Evolutionary conservation across 2,113 vertebrate species (phyloP), one percentile per base, ranked within the genome.

Genomic region (Gulo gulo): DNA sequence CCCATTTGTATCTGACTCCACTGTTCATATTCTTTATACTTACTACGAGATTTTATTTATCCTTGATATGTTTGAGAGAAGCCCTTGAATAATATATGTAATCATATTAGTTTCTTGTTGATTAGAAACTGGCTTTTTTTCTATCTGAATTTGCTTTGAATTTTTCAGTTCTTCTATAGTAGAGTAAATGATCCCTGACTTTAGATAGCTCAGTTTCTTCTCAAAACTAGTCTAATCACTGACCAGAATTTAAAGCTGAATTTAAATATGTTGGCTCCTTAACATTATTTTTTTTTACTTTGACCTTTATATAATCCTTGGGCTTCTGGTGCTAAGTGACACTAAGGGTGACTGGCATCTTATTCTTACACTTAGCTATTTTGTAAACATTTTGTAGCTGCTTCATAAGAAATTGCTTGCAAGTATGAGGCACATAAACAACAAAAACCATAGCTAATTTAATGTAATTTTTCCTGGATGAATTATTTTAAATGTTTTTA

Each of bases 401-500:
- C 52, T 95, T 91, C 26, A 39, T 97, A 96, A 96, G 95, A 97
- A 98, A 90, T 52, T 6, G 0, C 57, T 91, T 94, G 39, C 65
- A 84, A 92, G 23, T 95, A 78, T 80, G 65, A 89, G 34, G 79
- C 95, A 4, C 24, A 80, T 45, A 92, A 65, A 96, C 20, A 92
- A 92, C 26, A 86, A 94, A 95, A 97, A 79, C 12, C 15, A 16
- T 69, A 94, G 65, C 23, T 42, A 91, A 81, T 73, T 84, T 52
- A 80, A 80, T 90, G 52, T 78, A 95, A 94, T 96, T 97, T 97
- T 98, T 42, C 42, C 47, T 91, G 45, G 71, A 76, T 89, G 73
- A 95, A 59, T 94, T 97, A 95, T 96, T 98, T 97, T 95, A 98
- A 97, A 97, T 2, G 14, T 94, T 97, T 89, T 97, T 97, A 94